Evolutionary conservation across 2,797 vertebrate genomes (phyloP), one percentile per base, ranked within the genome.

Genomic region (Cheirogaleus major): DNA sequence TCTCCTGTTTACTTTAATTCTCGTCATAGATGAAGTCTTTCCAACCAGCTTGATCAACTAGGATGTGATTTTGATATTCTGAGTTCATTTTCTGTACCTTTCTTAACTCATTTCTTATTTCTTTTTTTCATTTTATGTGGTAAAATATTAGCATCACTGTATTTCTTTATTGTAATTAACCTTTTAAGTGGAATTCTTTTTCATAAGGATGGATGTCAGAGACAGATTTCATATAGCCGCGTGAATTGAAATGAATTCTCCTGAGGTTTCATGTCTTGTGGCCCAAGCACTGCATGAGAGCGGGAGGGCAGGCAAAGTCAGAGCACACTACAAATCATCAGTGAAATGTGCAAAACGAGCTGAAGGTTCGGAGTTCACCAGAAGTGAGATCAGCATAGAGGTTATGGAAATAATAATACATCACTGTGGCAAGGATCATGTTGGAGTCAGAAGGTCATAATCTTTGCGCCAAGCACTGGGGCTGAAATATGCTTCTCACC

Each of bases 351-450:
- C 63, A 93, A 93, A 97, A 85, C 89, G 50, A 88, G 57, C 38
- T 25, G n/a, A 93, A 96, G 81, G 80, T 86, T 95, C 70, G 52
- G 69, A 86, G 59, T 94, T 95, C 80, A 41, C 35, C 20, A 59
- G 78, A 91, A 90, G 41, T 65, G 72, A 88, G 69, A 75, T 76
- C 45, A 20, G 76, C 27, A 4, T 32, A 70, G 59, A 94, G 91
- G 81, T 95, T 97, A 92, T 69, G 32, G 65, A 96, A 97, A 97
- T 91, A 96, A 67, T 76, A 75, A 81, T 94, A 50, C 61, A 73
- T 96, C 96, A 95, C 17, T 52, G 30, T 76, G 41, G 43, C 88
- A 93, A 63, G 30, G 57, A 57, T 65, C 72, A 67, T 43, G 15
- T 55, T 92, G 41, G 38, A 96, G 89, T 78, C 87, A 55, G 85